A percentile compares a stretch with the other conserved stretches of the same genome.
Conservation (phyloP, 1,140 invertebrate genomes). For the Augochlora pura region DNA sequence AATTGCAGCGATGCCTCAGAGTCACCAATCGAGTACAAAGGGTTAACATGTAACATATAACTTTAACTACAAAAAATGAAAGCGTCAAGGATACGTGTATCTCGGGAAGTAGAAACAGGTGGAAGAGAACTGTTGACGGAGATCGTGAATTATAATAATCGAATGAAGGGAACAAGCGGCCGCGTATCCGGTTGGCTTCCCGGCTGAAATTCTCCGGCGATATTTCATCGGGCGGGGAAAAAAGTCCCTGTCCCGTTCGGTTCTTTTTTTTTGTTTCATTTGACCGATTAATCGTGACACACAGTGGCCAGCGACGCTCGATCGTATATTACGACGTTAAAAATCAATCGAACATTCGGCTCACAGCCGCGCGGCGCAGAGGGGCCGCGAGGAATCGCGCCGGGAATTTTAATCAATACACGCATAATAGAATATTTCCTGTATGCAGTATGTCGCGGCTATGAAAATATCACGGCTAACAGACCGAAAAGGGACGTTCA, state of each 20-base stretch:
- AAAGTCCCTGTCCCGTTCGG: neutral
- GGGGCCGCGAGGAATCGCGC: neutral
- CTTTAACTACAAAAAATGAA: too few relatives aligned
- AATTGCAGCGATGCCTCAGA: too few relatives aligned
- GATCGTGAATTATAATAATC: too few relatives aligned
- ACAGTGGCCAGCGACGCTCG: neutral
- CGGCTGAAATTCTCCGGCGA: too few relatives aligned
- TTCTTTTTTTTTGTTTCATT: neutral
- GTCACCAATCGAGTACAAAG: too few relatives aligned
- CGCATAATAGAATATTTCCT: constrained; percentile 41
- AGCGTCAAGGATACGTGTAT: too few relatives aligned
- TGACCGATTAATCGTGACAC: constrained; percentile 7
- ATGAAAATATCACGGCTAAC: constrained; percentile 46
- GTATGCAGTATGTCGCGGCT: constrained; percentile 23
- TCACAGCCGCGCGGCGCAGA: neutral
- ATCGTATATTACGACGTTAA: constrained; percentile 30
- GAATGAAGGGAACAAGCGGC: too few relatives aligned
- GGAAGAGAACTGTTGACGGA: too few relatives aligned
- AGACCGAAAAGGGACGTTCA: constrained; percentile 33
- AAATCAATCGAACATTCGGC: constrained; percentile 39
- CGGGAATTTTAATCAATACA: constrained; percentile 50
- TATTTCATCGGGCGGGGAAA: too few relatives aligned
- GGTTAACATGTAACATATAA: too few relatives aligned
- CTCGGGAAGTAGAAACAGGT: too few relatives aligned
- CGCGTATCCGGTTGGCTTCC: too few relatives aligned